These are phyloP conservation scores for Parazoanthus darwini DNA, from an alignment of 92 coral and sea anemone species.

Conservation along the genomic window DNA sequence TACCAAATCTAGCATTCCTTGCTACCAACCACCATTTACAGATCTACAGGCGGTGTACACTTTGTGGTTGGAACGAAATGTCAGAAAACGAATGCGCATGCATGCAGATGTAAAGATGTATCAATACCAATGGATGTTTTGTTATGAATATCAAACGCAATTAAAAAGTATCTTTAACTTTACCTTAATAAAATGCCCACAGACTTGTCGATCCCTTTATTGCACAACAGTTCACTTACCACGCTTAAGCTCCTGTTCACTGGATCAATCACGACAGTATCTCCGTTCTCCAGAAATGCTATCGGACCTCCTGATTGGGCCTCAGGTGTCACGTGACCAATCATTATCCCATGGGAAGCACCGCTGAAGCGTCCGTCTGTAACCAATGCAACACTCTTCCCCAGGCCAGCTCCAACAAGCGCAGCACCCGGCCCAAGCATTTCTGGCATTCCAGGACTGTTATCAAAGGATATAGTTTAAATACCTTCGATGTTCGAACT, in stretches of 20 bases:
- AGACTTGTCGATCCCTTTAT: too few species aligned
- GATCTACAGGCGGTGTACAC: too few species aligned
- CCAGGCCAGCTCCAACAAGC: conserved; percentile 88
- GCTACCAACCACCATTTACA: too few species aligned
- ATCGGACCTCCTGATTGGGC: conserved; percentile 87
- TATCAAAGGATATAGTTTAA: neutral
- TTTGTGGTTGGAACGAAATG: too few species aligned
- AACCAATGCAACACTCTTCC: conserved; percentile 76
- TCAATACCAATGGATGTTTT: too few species aligned
- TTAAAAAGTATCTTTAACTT: too few species aligned
- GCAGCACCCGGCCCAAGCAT: conserved; percentile 84
- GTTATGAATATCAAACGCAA: too few species aligned
- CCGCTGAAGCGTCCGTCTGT: conserved; percentile 92
- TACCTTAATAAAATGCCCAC: too few species aligned
- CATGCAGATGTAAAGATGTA: too few species aligned
- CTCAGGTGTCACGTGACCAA: conserved; percentile 93
- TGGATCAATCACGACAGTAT: conserved; percentile 72
- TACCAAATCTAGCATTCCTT: too few species aligned
- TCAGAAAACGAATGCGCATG: too few species aligned
- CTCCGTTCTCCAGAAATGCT: conserved; percentile 74
- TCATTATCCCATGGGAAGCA: conserved; percentile 89
- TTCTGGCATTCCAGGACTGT: conserved; percentile 93
- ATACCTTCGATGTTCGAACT: neutral
- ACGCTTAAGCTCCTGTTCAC: conserved; percentile 50
- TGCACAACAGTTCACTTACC: conserved; percentile 46